phyloP scores from a whole-genome alignment of 2,888 invertebrate species.

The Oscheius sp. region DNA sequence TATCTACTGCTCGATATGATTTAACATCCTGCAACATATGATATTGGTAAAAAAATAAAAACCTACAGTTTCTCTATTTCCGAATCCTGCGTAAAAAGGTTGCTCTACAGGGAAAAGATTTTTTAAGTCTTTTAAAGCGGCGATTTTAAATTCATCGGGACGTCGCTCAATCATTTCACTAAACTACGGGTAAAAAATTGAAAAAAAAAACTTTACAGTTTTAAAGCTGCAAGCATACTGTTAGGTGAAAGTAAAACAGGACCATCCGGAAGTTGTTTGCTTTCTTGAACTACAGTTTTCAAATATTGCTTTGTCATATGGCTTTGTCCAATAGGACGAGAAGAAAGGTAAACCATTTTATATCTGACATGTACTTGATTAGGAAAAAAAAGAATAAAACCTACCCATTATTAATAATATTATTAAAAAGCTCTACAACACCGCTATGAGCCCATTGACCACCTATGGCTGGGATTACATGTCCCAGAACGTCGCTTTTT shows the following conservation, averaged over 20 bases:
- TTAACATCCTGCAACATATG: conserved; percentile 57
- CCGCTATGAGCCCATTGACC: conserved; percentile 99
- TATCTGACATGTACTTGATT: conserved; percentile 74
- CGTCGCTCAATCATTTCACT: conserved; percentile 98
- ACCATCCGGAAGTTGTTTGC: conserved; percentile 92
- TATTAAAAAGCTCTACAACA: conserved; percentile 95
- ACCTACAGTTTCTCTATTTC: conserved; percentile 79
- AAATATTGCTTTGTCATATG: conserved; percentile 92
- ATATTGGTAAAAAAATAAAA: neutral
- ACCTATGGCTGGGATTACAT: conserved; percentile 95
- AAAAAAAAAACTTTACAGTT: conserved; percentile 78
- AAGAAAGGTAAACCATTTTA: conserved; percentile 93
- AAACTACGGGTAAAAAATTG: conserved; percentile 30
- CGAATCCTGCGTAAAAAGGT: conserved; percentile 99
- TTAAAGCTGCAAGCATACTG: conserved; percentile 94
- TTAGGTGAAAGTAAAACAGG: conserved; percentile 96
- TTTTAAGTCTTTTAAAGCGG: conserved; percentile 93
- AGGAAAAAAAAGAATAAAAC: neutral
- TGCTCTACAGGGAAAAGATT: conserved; percentile 87
- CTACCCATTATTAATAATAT: conserved; percentile 87
- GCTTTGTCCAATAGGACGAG: conserved; percentile 91
- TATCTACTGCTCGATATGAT: conserved; percentile 68
- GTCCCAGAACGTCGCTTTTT: conserved; percentile 88
- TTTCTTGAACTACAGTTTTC: conserved; percentile 90
- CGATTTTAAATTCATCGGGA: conserved; percentile 98